Conservation (phyloP, 2,113 vertebrate species). For the Amphilophus citrinellus region DNA sequence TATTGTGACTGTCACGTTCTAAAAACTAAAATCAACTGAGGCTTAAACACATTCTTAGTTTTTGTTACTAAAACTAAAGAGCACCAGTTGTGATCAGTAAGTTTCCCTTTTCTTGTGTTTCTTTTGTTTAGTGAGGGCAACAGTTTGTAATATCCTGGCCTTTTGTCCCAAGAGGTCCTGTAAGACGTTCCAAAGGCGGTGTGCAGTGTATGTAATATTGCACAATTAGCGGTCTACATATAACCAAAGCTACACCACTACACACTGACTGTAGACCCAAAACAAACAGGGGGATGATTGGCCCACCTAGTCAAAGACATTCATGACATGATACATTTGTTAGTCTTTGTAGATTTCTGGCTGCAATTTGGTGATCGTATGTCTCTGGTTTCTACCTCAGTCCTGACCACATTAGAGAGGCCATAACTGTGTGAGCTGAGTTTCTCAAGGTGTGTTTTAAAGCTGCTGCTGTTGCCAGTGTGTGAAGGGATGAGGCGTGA, state of each 20-base stretch:
- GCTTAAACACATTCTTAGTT: neutral
- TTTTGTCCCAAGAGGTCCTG: neutral
- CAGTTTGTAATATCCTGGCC: neutral
- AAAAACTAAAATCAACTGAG: neutral
- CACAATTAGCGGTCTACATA: neutral
- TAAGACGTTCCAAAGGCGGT: neutral
- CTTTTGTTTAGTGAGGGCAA: neutral
- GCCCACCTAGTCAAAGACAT: slow-evolving; percentile 1
- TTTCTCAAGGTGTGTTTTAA: slow-evolving; percentile 77
- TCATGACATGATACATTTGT: slow-evolving; percentile 2
- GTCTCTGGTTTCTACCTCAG: slow-evolving; percentile 85
- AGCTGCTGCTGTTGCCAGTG: slow-evolving; percentile 81
- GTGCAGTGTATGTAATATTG: neutral
- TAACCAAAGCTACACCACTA: neutral
- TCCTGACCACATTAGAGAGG: slow-evolving; percentile 59
- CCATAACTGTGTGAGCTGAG: slow-evolving; percentile 83
- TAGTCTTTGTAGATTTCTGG: slow-evolving; percentile 14
- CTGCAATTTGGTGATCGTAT: slow-evolving; percentile 51
- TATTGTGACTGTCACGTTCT: no score
- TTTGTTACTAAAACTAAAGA: neutral
- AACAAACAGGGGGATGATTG: slow-evolving; percentile 6
- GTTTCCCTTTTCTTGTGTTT: neutral
- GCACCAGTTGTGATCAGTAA: neutral
- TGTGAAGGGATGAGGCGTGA: slow-evolving; percentile 60
- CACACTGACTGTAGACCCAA: neutral